Evolutionary conservation across 2,797 vertebrate species (phyloP), one percentile per base, ranked within the genome.

Genomic region (Phrynocephalus forsythii): DNA sequence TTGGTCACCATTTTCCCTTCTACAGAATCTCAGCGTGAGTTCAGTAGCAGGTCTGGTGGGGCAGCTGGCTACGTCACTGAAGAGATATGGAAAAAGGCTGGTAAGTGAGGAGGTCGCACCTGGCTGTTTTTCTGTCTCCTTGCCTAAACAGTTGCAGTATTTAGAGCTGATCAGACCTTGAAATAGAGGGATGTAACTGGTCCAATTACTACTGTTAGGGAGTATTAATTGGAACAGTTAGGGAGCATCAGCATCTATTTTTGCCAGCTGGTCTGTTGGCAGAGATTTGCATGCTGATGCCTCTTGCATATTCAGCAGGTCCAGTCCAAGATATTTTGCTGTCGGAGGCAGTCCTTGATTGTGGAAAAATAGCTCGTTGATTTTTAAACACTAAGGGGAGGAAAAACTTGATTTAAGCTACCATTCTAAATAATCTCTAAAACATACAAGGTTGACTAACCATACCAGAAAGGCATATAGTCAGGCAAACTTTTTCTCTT

Each of bases 41-140:
- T 99, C 93, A 97, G 93, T 91, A 97, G 97, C 77, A 97, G 98
- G 94, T 96, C 98, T 33, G 97, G 98, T 90, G 96, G 98, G 90
- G 95, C 99, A 1, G 83, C 83, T 26, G 97, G 98, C 92, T 99
- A 99, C n/a, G 98, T 99, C 92, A 98, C 99, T 15, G 99, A 99
- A 92, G 99, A 99, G 95, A 99, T 99, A 82, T 99, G 99, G 99
- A 98, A 98, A 90, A 99, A 99, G 97, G 99, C 99, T 92, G 99
- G 99, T 99, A 95, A 97, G 97, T 91, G 94, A 90, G 84, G 86
- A 0, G 0, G 2, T 52, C 73, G 16, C 15, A 60, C 1, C 0
- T 30, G 48, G 18, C 18, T n/a, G 33, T 44, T 63, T 82, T 66
- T 83, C 66, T 86, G 28, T 60, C 88, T 84, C 33, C 68, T 73